A percentile compares a stretch with the other conserved stretches of the same genome.
These are phyloP conservation scores for Neogale vison DNA, from an alignment of 2,113 vertebrate genomes.

Conservation along the genomic window DNA sequence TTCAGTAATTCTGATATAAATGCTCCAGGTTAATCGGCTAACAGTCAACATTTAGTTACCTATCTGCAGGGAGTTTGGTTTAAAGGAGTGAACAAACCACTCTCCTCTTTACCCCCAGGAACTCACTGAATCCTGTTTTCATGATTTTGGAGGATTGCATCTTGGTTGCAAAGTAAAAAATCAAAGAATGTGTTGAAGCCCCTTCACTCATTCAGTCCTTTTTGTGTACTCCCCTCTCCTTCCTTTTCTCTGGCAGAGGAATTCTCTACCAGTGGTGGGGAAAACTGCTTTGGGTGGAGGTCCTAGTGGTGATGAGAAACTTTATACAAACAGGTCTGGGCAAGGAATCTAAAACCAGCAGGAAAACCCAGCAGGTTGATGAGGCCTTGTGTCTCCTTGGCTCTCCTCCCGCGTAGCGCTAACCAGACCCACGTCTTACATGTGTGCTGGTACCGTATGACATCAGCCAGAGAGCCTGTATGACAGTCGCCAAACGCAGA, in stretches of 20 bases:
- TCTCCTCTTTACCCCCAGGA: not conserved
- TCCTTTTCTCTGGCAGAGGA: not conserved
- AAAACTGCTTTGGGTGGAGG: not conserved
- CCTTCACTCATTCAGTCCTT: not conserved
- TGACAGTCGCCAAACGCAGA: not conserved
- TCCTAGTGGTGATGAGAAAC: not conserved
- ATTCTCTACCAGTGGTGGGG: not conserved
- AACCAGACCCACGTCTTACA: not conserved
- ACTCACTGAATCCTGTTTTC: not conserved
- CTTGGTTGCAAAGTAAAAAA: not conserved
- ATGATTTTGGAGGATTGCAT: constrained; percentile 8
- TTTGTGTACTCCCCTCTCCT: not conserved
- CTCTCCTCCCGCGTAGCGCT: not conserved
- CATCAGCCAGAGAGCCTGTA: not conserved
- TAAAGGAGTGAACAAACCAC: not conserved
- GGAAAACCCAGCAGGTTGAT: not conserved
- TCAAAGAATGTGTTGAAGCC: not conserved
- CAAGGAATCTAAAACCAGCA: not conserved
- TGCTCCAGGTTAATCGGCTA: not conserved
- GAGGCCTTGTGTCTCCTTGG: not conserved
- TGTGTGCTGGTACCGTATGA: not conserved
- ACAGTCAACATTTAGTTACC: not conserved
- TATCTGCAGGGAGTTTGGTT: not conserved
- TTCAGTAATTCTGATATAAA: not conserved
- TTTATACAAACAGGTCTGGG: not conserved